Base-by-base conservation (phyloP, 2,888 invertebrate genomes). In the Lasioglossum leucozonium region DNA sequence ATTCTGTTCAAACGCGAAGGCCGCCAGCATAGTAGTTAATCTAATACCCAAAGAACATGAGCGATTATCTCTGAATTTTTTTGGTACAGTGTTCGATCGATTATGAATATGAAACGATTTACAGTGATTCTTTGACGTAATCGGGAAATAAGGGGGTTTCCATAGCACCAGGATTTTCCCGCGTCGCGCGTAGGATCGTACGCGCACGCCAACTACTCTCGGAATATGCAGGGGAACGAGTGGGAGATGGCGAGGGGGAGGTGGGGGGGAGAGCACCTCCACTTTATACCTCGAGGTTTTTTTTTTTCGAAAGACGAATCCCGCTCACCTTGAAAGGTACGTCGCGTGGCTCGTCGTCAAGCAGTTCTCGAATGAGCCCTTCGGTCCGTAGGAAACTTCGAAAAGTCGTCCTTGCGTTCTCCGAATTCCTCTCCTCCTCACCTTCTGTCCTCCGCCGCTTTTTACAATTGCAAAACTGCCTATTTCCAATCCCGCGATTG, bases 311-410 rank as follows among this genome's bases (percentile, higher is more conserved):
- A 90, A 90, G 90, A 90, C 85, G 89, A 89, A 90, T 90, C 90
- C 89, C 88, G 90, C 83, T 90, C 90, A 90, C 90, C 90, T 90
- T 90, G 90, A 90, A 90, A 90, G 90, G 88, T 89, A 89, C 90
- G 90, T 90, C 90, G 90, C 90, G 90, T 90, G 90, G 88, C 89
- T 90, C 89, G 88, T 87, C 88, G 88, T 89, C 86, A 75, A 79
- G 79, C 84, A 81, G 86, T 86, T 77, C 87, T 89, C 86, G 88
- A 84, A 84, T 72, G 85, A 87, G 81, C 89, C 89, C 89, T 89
- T 88, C 87, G 84, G 85, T 37, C 81, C 80, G 76, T 47, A 89
- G 83, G 80, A 84, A 89, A 85, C 88, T 87, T 88, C 81, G 89
- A 84, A 89, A 88, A 87, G 82, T 82, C 78, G 78, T 71, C 78